A percentile compares a stretch with the other conserved stretches of the same genome.
phyloP scores from a whole-genome alignment of 2,888 invertebrate genomes.

The Ennomos quercinarius region DNA sequence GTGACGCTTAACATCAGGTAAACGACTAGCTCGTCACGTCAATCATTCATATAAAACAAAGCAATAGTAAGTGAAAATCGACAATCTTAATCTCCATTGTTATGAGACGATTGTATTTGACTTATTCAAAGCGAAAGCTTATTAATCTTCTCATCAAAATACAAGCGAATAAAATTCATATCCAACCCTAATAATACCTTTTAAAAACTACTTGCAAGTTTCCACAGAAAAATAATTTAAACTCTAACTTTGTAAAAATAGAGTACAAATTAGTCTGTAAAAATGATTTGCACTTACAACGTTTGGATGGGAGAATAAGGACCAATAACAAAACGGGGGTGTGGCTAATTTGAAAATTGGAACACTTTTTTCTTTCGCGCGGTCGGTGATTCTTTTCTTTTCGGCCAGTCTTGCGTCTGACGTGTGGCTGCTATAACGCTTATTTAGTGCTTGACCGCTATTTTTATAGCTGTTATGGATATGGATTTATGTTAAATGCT shows the following conservation, averaged over 20 bases:
- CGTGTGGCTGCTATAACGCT: constrained; percentile 38
- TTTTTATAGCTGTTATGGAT: constrained; percentile 15
- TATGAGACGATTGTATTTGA: constrained; percentile 37
- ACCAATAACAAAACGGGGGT: constrained; percentile 79
- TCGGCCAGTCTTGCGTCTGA: constrained; percentile 55
- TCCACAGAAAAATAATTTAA: not conserved
- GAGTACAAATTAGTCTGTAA: constrained; percentile 13
- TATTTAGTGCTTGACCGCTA: constrained; percentile 21
- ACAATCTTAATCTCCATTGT: not conserved
- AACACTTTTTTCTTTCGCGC: constrained; percentile 70
- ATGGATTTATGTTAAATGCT: not conserved
- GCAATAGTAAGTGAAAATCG: too few species aligned
- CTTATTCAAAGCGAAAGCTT: constrained; percentile 37
- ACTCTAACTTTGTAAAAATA: constrained; percentile 3
- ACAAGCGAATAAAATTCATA: constrained; percentile 62
- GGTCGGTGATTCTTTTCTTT: constrained; percentile 59
- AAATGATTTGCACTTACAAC: constrained; percentile 38
- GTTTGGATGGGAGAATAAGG: constrained; percentile 46
- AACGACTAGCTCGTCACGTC: too few species aligned
- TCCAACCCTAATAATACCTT: constrained; percentile 37
- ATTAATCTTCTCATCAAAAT: constrained; percentile 50
- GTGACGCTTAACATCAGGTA: too few species aligned
- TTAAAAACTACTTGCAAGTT: constrained; percentile 21
- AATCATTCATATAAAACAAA: too few species aligned
- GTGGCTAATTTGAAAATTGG: constrained; percentile 79